Base-by-base conservation (phyloP, 2,797 vertebrate species). In the Acomys russatus region DNA sequence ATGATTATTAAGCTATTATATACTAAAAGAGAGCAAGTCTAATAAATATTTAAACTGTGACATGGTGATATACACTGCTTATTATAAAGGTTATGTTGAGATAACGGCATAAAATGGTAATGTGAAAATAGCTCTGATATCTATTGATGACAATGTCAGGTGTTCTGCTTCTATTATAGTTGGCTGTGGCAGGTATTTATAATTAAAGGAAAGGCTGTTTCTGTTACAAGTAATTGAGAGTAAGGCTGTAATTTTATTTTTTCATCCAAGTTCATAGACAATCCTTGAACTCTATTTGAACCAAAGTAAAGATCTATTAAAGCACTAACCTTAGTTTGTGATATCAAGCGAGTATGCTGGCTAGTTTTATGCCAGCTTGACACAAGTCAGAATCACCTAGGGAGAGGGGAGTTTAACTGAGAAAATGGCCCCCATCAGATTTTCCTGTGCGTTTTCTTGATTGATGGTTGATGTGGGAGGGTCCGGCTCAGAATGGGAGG, bases 171-270 rank as follows among this genome's bases (percentile, higher is more conserved):
- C 6, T 77, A n/a, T 68, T 30, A 10, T 49, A 88, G 2, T 76
- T 80, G 33, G 74, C 68, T 77, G 33, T 61, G 49, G 49, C 61
- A 83, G 92, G 61, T 33, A 82, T 56, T 87, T 22, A 33, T 49
- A 66, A 87, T 56, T 51, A 12, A 80, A 90, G 38, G 59, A 74
- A 35, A 78, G 33, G 3, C 15, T 87, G 1, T 76, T 68, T 91
- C 78, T 79, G 20, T 88, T 56, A 91, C 30, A 88, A 92, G 30
- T 63, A 54, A 35, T 49, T 85, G 30, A 95, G 74, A 94, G 38
- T 64, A 70, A 88, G 83, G 35, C 44, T 68, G 25, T 28, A 70
- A 85, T 80, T 88, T 51, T 66, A 84, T 66, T 84, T 94, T 87
- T 20, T n/a, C 14, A 28, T 73, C 35, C 35, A 86, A n/a, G 35